These are phyloP conservation scores for Sphinx pinastri DNA, from an alignment of 2,888 invertebrate species.

Conservation along the genomic window DNA sequence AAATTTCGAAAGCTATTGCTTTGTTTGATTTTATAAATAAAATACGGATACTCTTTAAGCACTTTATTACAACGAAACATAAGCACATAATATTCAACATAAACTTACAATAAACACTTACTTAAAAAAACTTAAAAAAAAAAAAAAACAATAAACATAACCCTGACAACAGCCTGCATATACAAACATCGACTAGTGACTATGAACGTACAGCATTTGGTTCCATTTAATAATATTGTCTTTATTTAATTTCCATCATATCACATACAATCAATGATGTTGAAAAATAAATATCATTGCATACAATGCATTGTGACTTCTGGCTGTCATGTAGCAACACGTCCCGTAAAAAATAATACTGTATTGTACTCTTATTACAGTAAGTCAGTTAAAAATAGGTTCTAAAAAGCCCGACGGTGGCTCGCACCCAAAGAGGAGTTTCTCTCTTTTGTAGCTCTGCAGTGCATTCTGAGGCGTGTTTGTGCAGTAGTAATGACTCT, in stretches of 20 bases:
- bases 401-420: constrained; percentile 89
- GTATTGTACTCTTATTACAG: constrained; percentile 21
- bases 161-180: constrained; percentile 30
- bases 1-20: constrained; percentile 63
- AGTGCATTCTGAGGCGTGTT: constrained; percentile 85
- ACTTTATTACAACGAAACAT: constrained; percentile 9
- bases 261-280: background rate
- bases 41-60: constrained; percentile 9
- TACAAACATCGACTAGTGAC: constrained; percentile 8
- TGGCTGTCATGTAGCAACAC: background rate
- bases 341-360: constrained; percentile 11
- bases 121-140: too few relatives aligned
- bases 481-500: constrained; percentile 90
- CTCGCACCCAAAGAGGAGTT: constrained; percentile 91
- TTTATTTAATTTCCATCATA: too few relatives aligned
- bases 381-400: constrained; percentile 85
- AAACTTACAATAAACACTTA: constrained; percentile 1
- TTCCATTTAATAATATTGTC: background rate
- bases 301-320: too few relatives aligned
- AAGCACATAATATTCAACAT: constrained; percentile 25
- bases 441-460: constrained; percentile 86
- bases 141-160: constrained; percentile 1
- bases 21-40: constrained; percentile 39
- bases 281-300: too few relatives aligned
- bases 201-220: background rate